A percentile compares a stretch with the other conserved stretches of the same genome.
Conservation (phyloP, 2,113 vertebrate genomes). For the Proteles cristata region DNA sequence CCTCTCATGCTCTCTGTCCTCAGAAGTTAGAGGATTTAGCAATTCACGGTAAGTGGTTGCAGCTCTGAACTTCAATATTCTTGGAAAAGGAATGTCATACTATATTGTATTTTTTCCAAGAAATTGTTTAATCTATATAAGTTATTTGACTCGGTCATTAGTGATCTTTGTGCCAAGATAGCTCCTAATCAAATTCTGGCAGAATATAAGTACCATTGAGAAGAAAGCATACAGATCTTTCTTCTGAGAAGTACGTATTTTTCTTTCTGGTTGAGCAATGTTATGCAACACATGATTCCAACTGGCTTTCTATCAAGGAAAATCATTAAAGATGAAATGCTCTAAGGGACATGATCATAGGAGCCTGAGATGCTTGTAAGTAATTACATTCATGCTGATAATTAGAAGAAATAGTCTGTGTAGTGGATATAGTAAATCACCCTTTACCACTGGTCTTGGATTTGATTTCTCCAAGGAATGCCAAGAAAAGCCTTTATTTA, state of each 20-base stretch:
- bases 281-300: conserved; percentile 86
- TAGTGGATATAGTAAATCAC: conserved; percentile 82
- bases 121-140: conserved; percentile 80
- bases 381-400: conserved; percentile 84
- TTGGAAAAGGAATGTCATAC: conserved; percentile 65
- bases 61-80: conserved; percentile 63
- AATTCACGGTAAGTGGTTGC: conserved; percentile 66
- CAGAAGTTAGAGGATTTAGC: conserved; percentile 62
- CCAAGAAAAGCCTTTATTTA: conserved; percentile 83
- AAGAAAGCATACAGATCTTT: conserved; percentile 84
- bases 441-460: conserved; percentile 83
- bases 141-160: conserved; percentile 83
- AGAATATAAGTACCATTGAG: conserved; percentile 79
- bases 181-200: conserved; percentile 87
- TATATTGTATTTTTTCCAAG: conserved; percentile 68
- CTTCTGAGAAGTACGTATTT: conserved; percentile 82
- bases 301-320: conserved; percentile 86
- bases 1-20: neutral
- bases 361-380: conserved; percentile 80
- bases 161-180: conserved; percentile 81
- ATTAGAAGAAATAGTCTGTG: conserved; percentile 85
- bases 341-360: conserved; percentile 83
- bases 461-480: conserved; percentile 84
- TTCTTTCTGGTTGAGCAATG: conserved; percentile 86
- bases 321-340: conserved; percentile 87